Evolutionary conservation across 2,113 vertebrate species (phyloP).

Genomic region (Podilymbus podiceps): DNA sequence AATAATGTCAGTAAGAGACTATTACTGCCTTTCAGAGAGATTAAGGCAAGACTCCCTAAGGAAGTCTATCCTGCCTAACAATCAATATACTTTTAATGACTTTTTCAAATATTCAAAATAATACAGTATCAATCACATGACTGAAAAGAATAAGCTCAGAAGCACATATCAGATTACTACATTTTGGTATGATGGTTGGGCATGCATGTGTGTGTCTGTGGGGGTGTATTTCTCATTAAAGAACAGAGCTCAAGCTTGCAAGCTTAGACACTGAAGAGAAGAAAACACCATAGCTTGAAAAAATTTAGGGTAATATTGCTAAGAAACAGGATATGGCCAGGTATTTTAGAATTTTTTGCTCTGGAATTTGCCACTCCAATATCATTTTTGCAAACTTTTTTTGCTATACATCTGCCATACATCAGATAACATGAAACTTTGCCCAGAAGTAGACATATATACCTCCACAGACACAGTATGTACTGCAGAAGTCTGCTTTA

Average conservation of each 20-base stretch:
- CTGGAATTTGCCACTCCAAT: not conserved
- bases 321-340: not conserved
- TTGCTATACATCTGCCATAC: not conserved
- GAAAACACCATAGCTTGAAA: not conserved
- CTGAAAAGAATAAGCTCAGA: not conserved
- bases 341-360: not conserved
- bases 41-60: not conserved
- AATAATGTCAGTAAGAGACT: not conserved
- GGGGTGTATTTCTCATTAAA: not conserved
- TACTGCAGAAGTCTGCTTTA: not conserved
- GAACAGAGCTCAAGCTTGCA: not conserved
- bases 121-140: not conserved
- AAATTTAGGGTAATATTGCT: not conserved
- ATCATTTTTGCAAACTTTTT: not conserved
- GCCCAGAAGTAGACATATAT: not conserved
- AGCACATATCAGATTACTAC: not conserved
- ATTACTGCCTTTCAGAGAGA: not conserved
- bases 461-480: not conserved
- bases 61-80: not conserved
- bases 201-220: too few species aligned
- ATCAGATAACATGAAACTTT: not conserved
- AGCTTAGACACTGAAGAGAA: not conserved
- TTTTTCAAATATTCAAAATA: not conserved
- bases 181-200: not conserved
- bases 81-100: not conserved